Base-by-base conservation (phyloP, 2,888 invertebrate genomes). In the Drosophila rellima region DNA sequence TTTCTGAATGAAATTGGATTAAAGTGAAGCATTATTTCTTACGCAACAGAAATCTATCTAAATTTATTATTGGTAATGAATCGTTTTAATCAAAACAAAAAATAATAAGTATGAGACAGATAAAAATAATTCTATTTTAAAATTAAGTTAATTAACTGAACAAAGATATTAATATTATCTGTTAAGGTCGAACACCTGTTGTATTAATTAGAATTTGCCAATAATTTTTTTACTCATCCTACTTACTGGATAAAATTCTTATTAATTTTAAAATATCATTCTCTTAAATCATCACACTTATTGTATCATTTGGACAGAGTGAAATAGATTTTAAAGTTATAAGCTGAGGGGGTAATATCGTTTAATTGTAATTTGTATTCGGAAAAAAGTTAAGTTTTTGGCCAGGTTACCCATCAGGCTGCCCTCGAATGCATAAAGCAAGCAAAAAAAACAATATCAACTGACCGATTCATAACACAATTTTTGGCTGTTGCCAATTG, bases 401-500 rank as follows among this genome's bases (percentile, higher is more conserved):
- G 18, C 4, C 10, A n/a, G 11, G 5, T 17, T 17, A 40, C 20
- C 42, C 42, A 6, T 31, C 20, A 20, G 18, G 5, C 20, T 4
- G 18, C 54, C 54, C 54, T 54, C 42, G 42, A 11, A 15, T 37
- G 35, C 10, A 50, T 7, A 17, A 15, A 15, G 15, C 15, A 37
- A 37, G 20, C 3, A 11, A 39, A 54, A 26, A 20, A 40, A 42
- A 42, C 17, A 2, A 33, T 35, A 35, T 45, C 56, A 55, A 78
- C 20, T 78, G 67, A 57, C 42, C 59, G 45, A 62, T 55, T 50
- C 42, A 33, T 45, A 42, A 50, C 18, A 51, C 37, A 54, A 71
- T 45, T 63, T 68, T 66, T 31, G 47, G 37, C 79, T 78, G 82
- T 88, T 82, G 82, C 76, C 72, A 82, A 72, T 80, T 62, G 88